A percentile compares a stretch with the other conserved stretches of the same genome.
Evolutionary conservation across 2,113 vertebrate genomes (phyloP).

Genomic region (Burhinus oedicnemus): DNA sequence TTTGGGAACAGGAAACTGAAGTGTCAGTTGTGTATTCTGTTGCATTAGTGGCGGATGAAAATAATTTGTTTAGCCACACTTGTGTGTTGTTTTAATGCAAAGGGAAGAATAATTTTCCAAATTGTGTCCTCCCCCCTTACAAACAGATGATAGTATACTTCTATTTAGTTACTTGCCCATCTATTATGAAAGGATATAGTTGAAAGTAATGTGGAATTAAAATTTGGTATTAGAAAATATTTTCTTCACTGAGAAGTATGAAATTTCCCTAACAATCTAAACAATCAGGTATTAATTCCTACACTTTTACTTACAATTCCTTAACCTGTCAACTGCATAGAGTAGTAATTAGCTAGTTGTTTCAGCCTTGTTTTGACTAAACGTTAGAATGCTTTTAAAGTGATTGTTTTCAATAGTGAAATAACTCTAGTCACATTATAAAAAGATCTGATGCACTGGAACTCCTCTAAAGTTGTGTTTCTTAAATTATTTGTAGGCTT

Average conservation of each 20-base stretch:
- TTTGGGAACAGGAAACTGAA: not conserved
- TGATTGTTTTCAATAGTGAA: not conserved
- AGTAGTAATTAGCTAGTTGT: not conserved
- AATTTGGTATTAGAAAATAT: not conserved
- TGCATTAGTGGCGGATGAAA: not conserved
- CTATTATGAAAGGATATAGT: not conserved
- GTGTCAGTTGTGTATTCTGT: not conserved
- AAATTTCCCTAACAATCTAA: not conserved
- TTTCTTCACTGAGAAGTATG: not conserved
- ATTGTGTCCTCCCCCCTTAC: not conserved
- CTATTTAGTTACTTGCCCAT: not conserved
- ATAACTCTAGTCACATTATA: not conserved
- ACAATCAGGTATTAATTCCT: not conserved
- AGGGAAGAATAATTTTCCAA: not conserved
- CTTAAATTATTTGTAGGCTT: not conserved
- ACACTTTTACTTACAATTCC: not conserved
- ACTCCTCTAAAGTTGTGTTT: not conserved
- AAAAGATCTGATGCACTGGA: not conserved
- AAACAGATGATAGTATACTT: too few relatives aligned
- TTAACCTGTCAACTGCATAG: not conserved
- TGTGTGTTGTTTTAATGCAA: not conserved
- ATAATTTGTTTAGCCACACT: not conserved
- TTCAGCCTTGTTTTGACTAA: not conserved
- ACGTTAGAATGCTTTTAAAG: not conserved
- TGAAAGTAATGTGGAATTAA: not conserved